phyloP scores from a whole-genome alignment of 2,888 invertebrate genomes.

The Nomada ruficornis region DNA sequence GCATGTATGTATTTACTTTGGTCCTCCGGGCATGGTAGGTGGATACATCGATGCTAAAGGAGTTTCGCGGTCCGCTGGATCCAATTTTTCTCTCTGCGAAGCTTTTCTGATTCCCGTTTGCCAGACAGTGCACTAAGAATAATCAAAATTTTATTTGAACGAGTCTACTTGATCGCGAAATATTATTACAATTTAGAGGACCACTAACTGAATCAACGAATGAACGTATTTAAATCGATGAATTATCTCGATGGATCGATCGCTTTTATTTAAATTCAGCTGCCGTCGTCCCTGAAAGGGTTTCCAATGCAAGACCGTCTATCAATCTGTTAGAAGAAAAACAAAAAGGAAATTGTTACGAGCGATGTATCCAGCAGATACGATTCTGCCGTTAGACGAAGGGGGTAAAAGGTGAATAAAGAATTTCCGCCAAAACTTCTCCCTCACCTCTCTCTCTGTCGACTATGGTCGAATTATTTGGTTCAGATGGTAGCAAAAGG shows the following conservation, averaged over 20 bases:
- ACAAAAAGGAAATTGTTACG: conserved; percentile 60
- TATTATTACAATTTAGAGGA: not conserved
- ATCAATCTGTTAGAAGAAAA: not conserved
- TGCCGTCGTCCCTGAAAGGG: not conserved
- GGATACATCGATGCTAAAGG: not conserved
- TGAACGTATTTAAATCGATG: not conserved
- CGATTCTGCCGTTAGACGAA: conserved; percentile 37
- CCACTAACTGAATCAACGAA: not conserved
- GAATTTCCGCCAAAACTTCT: conserved; percentile 75
- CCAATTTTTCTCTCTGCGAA: not conserved
- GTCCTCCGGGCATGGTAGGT: not conserved
- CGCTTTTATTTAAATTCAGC: not conserved
- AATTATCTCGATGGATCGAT: conserved; percentile 4
- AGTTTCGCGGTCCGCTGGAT: not conserved
- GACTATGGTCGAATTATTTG: conserved; percentile 73
- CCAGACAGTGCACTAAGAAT: not conserved
- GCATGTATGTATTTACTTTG: not conserved
- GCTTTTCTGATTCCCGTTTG: not conserved
- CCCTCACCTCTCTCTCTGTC: conserved; percentile 17
- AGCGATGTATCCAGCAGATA: conserved; percentile 60
- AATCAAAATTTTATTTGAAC: not conserved
- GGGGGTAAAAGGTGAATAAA: conserved; percentile 45
- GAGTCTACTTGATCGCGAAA: not conserved
- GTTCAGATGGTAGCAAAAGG: conserved; percentile 70
- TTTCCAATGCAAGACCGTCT: not conserved